These are phyloP conservation scores for Arnoldichthys spilopterus DNA, from an alignment of 2,797 vertebrate species.

Conservation along the genomic window DNA sequence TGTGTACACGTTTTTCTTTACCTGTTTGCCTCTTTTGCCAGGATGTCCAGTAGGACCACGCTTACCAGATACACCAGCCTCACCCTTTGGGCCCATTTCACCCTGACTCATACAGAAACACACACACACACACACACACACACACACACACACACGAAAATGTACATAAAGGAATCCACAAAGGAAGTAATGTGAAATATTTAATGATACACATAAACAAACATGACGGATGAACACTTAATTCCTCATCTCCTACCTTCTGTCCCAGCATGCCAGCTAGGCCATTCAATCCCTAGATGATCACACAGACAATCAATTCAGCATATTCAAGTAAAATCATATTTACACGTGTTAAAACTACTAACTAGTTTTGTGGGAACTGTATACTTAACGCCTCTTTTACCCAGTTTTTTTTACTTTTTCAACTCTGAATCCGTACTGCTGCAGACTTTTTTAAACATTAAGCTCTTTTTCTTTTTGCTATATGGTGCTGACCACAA, in stretches of 20 bases:
- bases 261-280: constrained; percentile 49
- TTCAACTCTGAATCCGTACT: too few species aligned
- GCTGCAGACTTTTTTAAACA: too few species aligned
- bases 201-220: neutral
- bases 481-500: too few species aligned
- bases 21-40: constrained; percentile 56
- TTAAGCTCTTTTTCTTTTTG: too few species aligned
- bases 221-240: neutral
- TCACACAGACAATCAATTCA: neutral
- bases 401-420: too few species aligned
- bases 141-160: neutral
- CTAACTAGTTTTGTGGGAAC: too few species aligned
- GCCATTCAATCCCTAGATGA: constrained; percentile 53
- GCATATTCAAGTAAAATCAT: neutral
- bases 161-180: neutral
- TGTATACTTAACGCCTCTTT: too few species aligned
- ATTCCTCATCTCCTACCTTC: constrained; percentile 41
- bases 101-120: constrained; percentile 22
- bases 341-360: too few species aligned
- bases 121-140: neutral
- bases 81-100: constrained; percentile 53
- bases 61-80: constrained; percentile 38
- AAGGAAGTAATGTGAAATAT: neutral
- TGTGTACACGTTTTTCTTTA: neutral
- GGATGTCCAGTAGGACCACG: constrained; percentile 52